Base-by-base conservation (phyloP, 2,888 invertebrate species). In the Platynereis dumerilii region DNA sequence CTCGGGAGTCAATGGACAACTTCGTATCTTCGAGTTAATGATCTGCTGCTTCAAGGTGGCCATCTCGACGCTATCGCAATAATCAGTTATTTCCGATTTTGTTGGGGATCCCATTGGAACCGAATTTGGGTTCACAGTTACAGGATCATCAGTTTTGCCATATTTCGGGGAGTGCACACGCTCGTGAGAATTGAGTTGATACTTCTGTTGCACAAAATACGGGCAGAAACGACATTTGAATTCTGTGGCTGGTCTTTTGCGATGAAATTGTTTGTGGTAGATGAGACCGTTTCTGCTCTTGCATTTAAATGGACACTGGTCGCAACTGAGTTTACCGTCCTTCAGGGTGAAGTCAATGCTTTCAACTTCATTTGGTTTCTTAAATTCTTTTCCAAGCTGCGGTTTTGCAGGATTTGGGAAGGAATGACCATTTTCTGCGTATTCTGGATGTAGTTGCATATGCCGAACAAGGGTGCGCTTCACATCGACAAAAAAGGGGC, bases 201-300 rank as follows among this genome's bases (percentile, higher is more conserved):
- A 91, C 29, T 82, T 79, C 78, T 91, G 91, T 63, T 90, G 91
- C 10, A 92, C 92, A 77, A 92, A 92, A 80, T 92, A 93, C 71
- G 90, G 90, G 82, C 94, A 94, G 74, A 90, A 87, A 26, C 88
- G 88, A 79, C 94, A 94, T 81, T 91, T 91, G 83, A 91, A 91
- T n/a, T 89, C 89, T 0, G 90, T 90, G 54, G 89, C 89, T 61
- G 89, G 88, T 65, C 81, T 82, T 0, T 90, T 89, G 45, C 90
- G 87, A 79, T 94, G 94, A 80, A 93, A 91, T 78, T 93, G 92
- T 78, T 92, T 92, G 79, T 94, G 94, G 80, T 93, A 92, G 79
- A 91, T 88, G 83, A 90, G 92, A 82, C 93, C 93, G 28, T 92
- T 92, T 82, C 92, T 92, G 80, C 91, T 92, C 79, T 92, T 92